Percentiles rank a stretch among this genome's conserved stretches.
These are phyloP conservation scores for Parasteatoda tepidariorum DNA, from an alignment of 1,140 invertebrate genomes.

Conservation along the genomic window DNA sequence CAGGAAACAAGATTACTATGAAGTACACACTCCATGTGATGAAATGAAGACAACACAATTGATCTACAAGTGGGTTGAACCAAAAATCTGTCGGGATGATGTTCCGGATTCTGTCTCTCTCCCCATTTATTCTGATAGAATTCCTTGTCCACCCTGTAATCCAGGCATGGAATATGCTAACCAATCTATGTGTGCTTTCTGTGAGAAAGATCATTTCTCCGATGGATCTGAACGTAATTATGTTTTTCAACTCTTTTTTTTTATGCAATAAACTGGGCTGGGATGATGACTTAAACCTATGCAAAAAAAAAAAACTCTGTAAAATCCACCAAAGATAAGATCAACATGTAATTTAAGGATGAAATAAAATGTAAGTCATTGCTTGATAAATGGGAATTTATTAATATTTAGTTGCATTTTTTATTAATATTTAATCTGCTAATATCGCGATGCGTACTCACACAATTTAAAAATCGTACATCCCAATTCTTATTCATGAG, in stretches of 20 bases:
- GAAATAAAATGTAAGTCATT: too few species aligned
- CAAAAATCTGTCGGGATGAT: constrained; percentile 72
- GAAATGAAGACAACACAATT: constrained; percentile 70
- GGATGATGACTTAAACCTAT: too few species aligned
- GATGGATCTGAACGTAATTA: constrained; percentile 67
- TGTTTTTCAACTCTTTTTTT: background rate
- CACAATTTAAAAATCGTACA: too few species aligned
- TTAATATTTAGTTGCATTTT: too few species aligned
- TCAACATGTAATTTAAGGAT: too few species aligned
- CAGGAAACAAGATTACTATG: constrained; percentile 73
- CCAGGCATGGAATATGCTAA: constrained; percentile 71
- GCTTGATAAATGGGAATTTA: too few species aligned
- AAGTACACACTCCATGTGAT: constrained; percentile 71
- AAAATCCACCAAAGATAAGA: too few species aligned
- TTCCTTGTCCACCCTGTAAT: constrained; percentile 73
- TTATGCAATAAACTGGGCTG: too few species aligned
- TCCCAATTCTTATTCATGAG: too few species aligned
- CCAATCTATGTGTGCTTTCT: constrained; percentile 67
- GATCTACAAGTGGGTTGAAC: constrained; percentile 73
- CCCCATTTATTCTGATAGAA: constrained; percentile 66
- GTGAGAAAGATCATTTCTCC: constrained; percentile 68
- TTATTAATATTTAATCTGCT: too few species aligned
- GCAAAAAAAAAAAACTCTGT: too few species aligned
- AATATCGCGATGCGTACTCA: too few species aligned
- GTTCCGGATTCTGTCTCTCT: constrained; percentile 67